Conservation (phyloP, 2,797 vertebrate genomes). For the Acestrorhynchus altus region DNA sequence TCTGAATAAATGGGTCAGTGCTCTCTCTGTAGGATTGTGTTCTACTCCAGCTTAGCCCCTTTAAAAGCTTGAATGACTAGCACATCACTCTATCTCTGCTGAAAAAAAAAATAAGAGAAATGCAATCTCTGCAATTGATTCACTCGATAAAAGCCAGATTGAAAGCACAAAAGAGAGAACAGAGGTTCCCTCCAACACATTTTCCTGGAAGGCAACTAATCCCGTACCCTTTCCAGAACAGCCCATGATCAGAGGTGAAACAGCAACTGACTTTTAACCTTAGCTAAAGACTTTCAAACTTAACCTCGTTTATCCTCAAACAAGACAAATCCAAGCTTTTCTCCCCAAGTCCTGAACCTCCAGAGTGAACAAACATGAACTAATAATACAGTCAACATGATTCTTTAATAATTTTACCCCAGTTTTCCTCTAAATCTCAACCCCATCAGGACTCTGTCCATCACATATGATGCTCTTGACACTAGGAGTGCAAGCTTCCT, state of each 20-base stretch:
- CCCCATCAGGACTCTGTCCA: no score
- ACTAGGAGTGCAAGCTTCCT: no score
- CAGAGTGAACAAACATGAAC: no score
- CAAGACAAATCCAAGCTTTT: neutral
- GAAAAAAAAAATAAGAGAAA: conserved; percentile 2
- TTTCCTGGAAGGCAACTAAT: conserved; percentile 26
- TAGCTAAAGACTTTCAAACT: neutral
- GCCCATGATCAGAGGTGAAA: neutral
- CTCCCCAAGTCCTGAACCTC: no score
- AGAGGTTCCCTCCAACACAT: neutral
- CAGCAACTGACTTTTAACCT: neutral
- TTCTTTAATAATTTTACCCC: no score
- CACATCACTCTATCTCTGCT: conserved; percentile 30
- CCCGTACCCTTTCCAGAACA: conserved; percentile 3
- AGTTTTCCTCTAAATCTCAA: no score
- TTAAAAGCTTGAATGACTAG: conserved; percentile 27
- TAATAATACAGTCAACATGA: no score
- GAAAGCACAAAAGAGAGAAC: conserved; percentile 18
- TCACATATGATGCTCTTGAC: no score
- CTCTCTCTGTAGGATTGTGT: conserved; percentile 46
- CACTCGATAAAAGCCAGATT: conserved; percentile 10
- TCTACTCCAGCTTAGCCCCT: conserved; percentile 48
- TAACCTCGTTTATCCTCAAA: neutral
- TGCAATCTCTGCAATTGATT: conserved; percentile 11
- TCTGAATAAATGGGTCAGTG: conserved; percentile 53